Evolutionary conservation across 2,797 vertebrate genomes (phyloP).

Genomic region (Tenualosa thibaudeaui): DNA sequence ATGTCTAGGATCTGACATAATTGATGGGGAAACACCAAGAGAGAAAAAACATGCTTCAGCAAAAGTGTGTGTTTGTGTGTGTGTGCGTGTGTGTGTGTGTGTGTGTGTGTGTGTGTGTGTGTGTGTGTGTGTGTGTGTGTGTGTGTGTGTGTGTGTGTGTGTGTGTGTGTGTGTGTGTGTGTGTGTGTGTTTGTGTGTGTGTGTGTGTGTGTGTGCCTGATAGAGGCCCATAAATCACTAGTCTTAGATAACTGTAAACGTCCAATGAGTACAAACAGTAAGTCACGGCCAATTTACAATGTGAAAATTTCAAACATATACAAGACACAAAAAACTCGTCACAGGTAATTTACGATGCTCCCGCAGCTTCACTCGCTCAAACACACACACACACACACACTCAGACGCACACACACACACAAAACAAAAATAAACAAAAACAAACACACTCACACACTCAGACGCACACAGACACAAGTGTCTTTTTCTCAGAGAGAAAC

Average conservation of each 20-base stretch:
- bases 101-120: no score
- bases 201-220: neutral
- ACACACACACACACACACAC: neutral
- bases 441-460: neutral
- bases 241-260: neutral
- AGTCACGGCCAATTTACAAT: neutral
- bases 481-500: no score
- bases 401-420: conserved; percentile 8
- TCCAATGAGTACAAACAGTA: neutral
- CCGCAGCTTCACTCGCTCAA: neutral
- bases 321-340: neutral
- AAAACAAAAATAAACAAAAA: no score
- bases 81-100: no score
- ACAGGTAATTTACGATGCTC: conserved; percentile 3
- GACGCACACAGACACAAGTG: no score
- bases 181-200: no score
- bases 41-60: neutral
- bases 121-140: no score
- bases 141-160: no score
- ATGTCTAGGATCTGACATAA: neutral
- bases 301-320: neutral
- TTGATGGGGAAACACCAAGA: neutral
- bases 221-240: neutral
- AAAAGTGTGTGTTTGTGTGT: no score
- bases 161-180: no score